Conservation (phyloP, 2,888 invertebrate species). For the Mactromeris polynyma region DNA sequence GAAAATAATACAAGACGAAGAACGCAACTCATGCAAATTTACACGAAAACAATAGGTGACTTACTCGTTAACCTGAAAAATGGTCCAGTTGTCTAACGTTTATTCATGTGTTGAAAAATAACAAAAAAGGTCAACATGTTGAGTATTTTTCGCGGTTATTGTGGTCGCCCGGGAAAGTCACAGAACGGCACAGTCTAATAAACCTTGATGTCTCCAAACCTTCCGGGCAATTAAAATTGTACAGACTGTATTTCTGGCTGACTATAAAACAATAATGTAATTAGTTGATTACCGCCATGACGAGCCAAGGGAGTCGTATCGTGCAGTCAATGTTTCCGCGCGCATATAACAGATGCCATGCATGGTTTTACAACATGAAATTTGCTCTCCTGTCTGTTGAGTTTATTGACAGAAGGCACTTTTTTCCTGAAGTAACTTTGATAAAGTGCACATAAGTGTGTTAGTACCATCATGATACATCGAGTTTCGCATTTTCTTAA, state of each 20-base stretch:
- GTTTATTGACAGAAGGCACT: not conserved
- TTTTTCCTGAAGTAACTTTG: conserved; percentile 4
- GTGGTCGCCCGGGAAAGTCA: not conserved
- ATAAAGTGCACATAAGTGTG: conserved; percentile 10
- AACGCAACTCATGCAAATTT: too few species aligned
- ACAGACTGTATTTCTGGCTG: conserved; percentile 46
- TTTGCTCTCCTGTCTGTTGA: not conserved
- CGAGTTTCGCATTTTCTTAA: not conserved
- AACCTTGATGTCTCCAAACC: conserved; percentile 11
- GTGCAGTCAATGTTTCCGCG: conserved; percentile 28
- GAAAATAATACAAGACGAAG: too few species aligned
- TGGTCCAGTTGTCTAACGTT: too few species aligned
- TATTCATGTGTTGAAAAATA: too few species aligned
- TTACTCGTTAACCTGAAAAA: too few species aligned
- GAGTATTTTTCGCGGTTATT: not conserved
- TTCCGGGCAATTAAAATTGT: conserved; percentile 59
- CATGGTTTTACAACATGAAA: conserved; percentile 10
- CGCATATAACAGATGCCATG: conserved; percentile 1
- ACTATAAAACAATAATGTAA: conserved; percentile 60
- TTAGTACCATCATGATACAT: not conserved
- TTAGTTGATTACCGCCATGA: conserved; percentile 51
- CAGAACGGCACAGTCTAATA: not conserved
- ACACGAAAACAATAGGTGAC: too few species aligned
- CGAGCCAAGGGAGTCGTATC: conserved; percentile 37
- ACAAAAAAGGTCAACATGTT: conserved; percentile 6